Percentiles rank a stretch among this genome's conserved stretches.
phyloP scores from a whole-genome alignment of 2,797 vertebrate species.

The Pseudochromis fuscus region DNA sequence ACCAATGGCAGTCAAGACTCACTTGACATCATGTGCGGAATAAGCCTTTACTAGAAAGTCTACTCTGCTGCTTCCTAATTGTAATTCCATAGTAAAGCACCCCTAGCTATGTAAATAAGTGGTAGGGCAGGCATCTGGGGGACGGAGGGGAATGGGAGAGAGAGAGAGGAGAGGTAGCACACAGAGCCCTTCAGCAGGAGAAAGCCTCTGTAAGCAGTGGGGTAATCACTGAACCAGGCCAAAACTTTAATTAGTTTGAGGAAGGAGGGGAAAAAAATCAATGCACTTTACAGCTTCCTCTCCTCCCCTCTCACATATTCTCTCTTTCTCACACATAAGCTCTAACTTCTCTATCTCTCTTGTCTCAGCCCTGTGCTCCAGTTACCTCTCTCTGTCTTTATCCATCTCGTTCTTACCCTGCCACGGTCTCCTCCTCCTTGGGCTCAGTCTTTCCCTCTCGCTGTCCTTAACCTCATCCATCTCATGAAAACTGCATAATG shows the following conservation, averaged over 20 bases:
- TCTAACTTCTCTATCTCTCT: slow-evolving; percentile 67
- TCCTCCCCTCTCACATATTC: slow-evolving; percentile 58
- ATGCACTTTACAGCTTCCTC: slow-evolving; percentile 81
- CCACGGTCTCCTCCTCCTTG: slow-evolving; percentile 45
- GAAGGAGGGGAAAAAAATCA: slow-evolving; percentile 80
- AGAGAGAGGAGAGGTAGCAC: slow-evolving; percentile 57
- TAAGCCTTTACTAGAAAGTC: slow-evolving; percentile 70
- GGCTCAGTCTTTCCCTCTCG: slow-evolving; percentile 51
- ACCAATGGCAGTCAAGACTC: slow-evolving; percentile 69
- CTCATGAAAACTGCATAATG: slow-evolving; percentile 79
- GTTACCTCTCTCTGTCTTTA: slow-evolving; percentile 73
- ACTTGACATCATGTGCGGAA: slow-evolving; percentile 65
- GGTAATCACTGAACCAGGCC: slow-evolving; percentile 86
- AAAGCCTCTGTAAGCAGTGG: slow-evolving; percentile 83
- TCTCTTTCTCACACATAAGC: slow-evolving; percentile 47
- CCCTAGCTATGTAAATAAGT: slow-evolving; percentile 81
- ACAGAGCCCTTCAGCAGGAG: slow-evolving; percentile 78
- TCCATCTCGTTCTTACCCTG: slow-evolving; percentile 60
- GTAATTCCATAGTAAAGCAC: slow-evolving; percentile 80
- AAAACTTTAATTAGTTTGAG: slow-evolving; percentile 88
- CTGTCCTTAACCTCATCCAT: slow-evolving; percentile 74
- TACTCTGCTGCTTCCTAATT: slow-evolving; percentile 70
- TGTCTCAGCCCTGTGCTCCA: slow-evolving; percentile 62
- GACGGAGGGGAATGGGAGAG: slow-evolving; percentile 25
- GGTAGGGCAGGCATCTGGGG: slow-evolving; percentile 69